Conservation (phyloP, 2,888 invertebrate genomes). For the Lepidochitona cinerea region DNA sequence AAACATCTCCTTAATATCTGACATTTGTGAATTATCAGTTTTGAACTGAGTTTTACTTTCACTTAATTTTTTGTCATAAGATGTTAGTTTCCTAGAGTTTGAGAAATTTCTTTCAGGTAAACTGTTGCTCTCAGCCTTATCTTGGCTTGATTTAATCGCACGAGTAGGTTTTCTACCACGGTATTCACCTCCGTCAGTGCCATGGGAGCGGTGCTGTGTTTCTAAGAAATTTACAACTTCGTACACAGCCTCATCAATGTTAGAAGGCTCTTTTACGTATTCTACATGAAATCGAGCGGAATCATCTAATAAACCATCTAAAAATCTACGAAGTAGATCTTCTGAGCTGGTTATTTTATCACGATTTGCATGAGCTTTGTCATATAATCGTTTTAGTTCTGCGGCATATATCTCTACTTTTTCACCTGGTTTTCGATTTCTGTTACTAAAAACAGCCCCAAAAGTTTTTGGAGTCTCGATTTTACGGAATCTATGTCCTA, state of each 20-base stretch:
- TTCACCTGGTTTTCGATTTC: too few relatives aligned
- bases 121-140: background rate
- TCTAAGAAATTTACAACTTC: too few relatives aligned
- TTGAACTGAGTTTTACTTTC: background rate
- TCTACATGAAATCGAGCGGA: constrained; percentile 21
- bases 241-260: constrained; percentile 24
- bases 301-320: constrained; percentile 22
- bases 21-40: too few relatives aligned
- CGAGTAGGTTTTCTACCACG: background rate
- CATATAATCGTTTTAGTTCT: constrained; percentile 28
- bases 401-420: constrained; percentile 32
- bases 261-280: constrained; percentile 18
- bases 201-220: background rate
- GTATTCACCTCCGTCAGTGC: background rate
- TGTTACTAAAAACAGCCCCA: constrained; percentile 18
- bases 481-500: constrained; percentile 23
- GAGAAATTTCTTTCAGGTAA: background rate
- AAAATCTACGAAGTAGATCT: constrained; percentile 23
- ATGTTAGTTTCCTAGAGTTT: too few relatives aligned
- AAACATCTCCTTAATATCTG: too few relatives aligned
- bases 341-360: constrained; percentile 17
- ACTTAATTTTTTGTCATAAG: too few relatives aligned
- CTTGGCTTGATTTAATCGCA: background rate
- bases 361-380: constrained; percentile 26
- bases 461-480: constrained; percentile 28